Percentiles rank a stretch among this genome's conserved stretches.
phyloP scores from a whole-genome alignment of 2,113 vertebrate genomes.

The Gambusia holbrooki region DNA sequence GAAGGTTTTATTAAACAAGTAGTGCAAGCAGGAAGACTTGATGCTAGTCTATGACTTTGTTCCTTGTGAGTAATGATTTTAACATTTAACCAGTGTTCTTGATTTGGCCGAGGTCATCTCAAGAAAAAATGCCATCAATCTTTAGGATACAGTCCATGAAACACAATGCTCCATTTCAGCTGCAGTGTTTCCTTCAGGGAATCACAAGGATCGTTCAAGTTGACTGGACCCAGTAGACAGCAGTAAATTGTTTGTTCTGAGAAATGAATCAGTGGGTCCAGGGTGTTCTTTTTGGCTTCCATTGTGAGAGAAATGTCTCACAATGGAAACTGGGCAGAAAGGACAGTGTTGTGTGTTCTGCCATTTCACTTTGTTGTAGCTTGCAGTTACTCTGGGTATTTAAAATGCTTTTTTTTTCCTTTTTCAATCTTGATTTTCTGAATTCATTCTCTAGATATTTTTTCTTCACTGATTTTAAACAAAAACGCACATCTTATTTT shows the following conservation, averaged over 20 bases:
- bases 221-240: constrained; percentile 67
- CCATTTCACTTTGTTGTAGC: too few relatives aligned
- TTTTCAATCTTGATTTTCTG: too few relatives aligned
- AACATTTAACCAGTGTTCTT: constrained; percentile 63
- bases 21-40: background rate
- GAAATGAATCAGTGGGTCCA: constrained; percentile 54
- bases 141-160: constrained; percentile 77
- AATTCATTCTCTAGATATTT: too few relatives aligned
- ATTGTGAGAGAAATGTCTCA: constrained; percentile 47
- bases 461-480: too few relatives aligned
- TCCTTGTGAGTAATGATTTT: constrained; percentile 45
- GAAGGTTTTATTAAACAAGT: too few relatives aligned
- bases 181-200: constrained; percentile 74
- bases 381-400: too few relatives aligned
- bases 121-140: constrained; percentile 78
- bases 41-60: constrained; percentile 33
- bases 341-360: too few relatives aligned
- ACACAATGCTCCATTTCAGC: constrained; percentile 71
- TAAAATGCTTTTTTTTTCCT: too few relatives aligned
- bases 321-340: constrained; percentile 1
- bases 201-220: constrained; percentile 69
- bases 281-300: constrained; percentile 46
- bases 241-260: constrained; percentile 71
- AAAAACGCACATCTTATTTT: too few relatives aligned
- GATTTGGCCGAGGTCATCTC: constrained; percentile 62